Base-by-base conservation (phyloP, 2,888 invertebrate genomes). In the Aleiodes alternator region DNA sequence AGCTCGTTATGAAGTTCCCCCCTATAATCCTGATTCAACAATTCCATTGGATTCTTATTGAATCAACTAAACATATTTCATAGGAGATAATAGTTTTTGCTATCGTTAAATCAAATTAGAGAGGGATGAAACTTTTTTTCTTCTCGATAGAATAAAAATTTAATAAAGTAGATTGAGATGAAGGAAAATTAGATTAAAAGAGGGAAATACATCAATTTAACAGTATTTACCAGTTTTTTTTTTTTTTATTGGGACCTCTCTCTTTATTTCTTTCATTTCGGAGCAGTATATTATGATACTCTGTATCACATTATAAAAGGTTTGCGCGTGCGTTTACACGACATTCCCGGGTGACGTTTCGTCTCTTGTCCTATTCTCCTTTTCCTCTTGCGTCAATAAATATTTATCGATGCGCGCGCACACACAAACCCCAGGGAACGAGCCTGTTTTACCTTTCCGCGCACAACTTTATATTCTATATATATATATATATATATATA, bases 371-470 rank as follows among this genome's bases (percentile, higher is more conserved):
- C 64, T 11, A 64, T 64, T 64, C 64, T 64, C 43, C 38, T 43
- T 38, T 57, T 48, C 61, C 70, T 34, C 68, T 77, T 70, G 57
- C 75, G 72, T 75, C 77, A 73, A 77, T 75, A 77, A 77, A 77
- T 77, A 77, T 77, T 77, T 75, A 75, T 77, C 56, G 77, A 75
- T 75, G 73, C 72, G 72, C 64, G 73, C 72, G 75, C 75, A 75
- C 57, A 29, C 57, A 31, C 57, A 9, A 57, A 57, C 29, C 29
- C 29, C 16, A 57, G 57, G 31, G 57, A 12, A 29, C 57, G 57
- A 57, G 31, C 57, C 31, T 31, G 57, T 43, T 11, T 50, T 66
- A 68, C 55, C 55, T 56, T 73, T 69, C 69, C 16, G 55, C 55
- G 48, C 55, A 69, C 55, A 69, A 14, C 9, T 53, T 53, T 53